These are phyloP conservation scores for Apostichopus parvimensis DNA, from an alignment of 35 echinoderm and acorn worm genomes.

Conservation along the genomic window DNA sequence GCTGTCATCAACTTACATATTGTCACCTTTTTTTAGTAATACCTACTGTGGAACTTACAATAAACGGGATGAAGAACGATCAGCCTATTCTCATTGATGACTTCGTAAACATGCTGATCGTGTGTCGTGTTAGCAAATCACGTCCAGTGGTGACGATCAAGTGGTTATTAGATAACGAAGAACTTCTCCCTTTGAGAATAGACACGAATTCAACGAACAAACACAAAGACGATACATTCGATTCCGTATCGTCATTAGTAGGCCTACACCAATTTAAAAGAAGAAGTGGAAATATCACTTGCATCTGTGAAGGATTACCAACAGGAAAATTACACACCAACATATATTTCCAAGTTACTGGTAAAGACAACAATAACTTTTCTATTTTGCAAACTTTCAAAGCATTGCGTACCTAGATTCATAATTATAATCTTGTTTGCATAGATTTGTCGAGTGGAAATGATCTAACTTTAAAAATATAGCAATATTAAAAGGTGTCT, in stretches of 20 bases:
- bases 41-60: neutral
- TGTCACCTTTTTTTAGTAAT: neutral
- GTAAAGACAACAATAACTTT: neutral
- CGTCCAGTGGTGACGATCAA: neutral
- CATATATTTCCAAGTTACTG: neutral
- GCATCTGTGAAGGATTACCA: neutral
- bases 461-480: too few species aligned
- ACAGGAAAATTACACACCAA: neutral
- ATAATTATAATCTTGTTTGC: too few species aligned
- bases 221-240: neutral
- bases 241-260: neutral
- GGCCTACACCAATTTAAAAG: neutral
- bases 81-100: neutral
- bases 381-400: too few species aligned
- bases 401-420: too few species aligned
- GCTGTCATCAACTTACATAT: too few species aligned
- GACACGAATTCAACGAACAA: neutral
- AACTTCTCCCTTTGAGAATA: neutral
- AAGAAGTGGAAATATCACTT: neutral
- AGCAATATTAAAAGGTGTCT: too few species aligned
- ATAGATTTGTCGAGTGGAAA: too few species aligned
- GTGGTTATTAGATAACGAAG: neutral
- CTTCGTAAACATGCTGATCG: neutral
- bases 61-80: neutral
- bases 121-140: neutral